phyloP scores from a whole-genome alignment of 2,797 vertebrate genomes.

The Squalus acanthias region DNA sequence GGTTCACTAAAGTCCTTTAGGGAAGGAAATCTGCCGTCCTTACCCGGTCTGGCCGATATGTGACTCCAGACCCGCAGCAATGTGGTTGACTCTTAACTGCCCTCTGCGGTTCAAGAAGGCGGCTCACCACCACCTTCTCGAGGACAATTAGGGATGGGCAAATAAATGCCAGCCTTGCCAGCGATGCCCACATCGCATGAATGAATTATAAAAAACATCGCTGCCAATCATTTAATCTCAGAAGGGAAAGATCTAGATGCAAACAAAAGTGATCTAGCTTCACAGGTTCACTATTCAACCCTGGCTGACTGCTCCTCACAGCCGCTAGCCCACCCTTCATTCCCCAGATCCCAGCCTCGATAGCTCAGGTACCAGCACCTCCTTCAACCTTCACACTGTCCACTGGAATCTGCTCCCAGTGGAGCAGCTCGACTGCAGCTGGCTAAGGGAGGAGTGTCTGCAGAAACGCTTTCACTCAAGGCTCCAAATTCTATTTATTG shows the following conservation, averaged over 20 bases:
- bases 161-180: too few species aligned
- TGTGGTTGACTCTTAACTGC: too few species aligned
- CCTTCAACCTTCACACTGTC: background rate
- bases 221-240: background rate
- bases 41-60: too few species aligned
- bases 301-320: background rate
- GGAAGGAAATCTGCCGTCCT: too few species aligned
- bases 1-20: too few species aligned
- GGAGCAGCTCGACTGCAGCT: background rate
- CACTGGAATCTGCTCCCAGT: background rate
- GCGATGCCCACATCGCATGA: too few species aligned
- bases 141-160: too few species aligned
- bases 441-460: conserved; percentile 23
- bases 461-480: conserved; percentile 76
- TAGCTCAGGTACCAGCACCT: background rate
- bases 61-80: too few species aligned
- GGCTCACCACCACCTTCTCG: too few species aligned
- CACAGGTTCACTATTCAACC: background rate
- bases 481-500: conserved; percentile 76
- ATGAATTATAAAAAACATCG: background rate
- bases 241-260: background rate
- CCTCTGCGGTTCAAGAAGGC: too few species aligned
- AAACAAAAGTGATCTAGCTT: background rate
- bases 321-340: background rate
- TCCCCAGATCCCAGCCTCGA: background rate